Percentiles rank a stretch among this genome's conserved stretches.
These are phyloP conservation scores for Chrysaora quinquecirrha DNA, from an alignment of 30 jellyfish, hydroid and myxozoan genomes.

Conservation along the genomic window DNA sequence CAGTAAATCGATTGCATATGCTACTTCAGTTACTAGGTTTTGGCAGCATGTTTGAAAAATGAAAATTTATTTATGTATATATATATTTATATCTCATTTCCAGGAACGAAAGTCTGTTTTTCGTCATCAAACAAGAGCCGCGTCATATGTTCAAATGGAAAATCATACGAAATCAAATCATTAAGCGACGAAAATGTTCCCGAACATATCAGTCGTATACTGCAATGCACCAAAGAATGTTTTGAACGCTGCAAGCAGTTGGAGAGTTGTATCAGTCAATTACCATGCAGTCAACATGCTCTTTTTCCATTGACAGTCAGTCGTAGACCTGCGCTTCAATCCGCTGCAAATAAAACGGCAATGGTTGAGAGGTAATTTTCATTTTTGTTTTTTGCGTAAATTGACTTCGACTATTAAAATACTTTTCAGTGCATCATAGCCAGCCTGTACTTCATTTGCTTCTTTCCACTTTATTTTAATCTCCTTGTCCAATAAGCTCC, in stretches of 20 bases:
- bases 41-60: no score
- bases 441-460: no score
- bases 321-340: slow-evolving; percentile 72
- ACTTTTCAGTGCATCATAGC: no score
- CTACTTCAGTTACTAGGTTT: no score
- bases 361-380: not conserved
- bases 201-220: slow-evolving; percentile 20
- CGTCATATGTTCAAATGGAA: slow-evolving; percentile 49
- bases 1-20: no score
- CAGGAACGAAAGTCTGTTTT: slow-evolving; percentile 55
- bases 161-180: slow-evolving; percentile 26
- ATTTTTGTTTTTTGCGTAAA: not conserved
- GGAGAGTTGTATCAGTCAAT: slow-evolving; percentile 62
- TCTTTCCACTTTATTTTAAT: no score
- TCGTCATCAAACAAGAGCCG: slow-evolving; percentile 36
- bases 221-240: slow-evolving; percentile 64
- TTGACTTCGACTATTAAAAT: no score
- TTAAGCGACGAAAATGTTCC: slow-evolving; percentile 5
- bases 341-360: slow-evolving; percentile 7
- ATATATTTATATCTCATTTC: no score
- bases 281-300: slow-evolving; percentile 24
- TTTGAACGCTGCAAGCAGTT: slow-evolving; percentile 70
- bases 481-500: no score
- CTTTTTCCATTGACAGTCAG: slow-evolving; percentile 88
- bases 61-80: no score